These are phyloP conservation scores for Pantelozetes paolii DNA, from an alignment of 2,888 invertebrate genomes.

Conservation along the genomic window DNA sequence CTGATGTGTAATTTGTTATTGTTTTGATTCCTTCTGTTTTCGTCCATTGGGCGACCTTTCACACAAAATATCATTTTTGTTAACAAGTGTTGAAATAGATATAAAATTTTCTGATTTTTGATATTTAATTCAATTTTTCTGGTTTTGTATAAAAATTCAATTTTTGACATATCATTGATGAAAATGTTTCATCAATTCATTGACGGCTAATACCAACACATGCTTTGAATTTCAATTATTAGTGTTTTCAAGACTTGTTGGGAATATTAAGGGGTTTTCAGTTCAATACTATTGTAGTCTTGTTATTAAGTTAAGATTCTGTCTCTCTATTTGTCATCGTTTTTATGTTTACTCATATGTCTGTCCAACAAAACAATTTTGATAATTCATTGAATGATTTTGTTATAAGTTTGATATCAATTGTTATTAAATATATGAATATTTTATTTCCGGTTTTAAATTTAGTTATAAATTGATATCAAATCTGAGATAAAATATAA, in stretches of 20 bases:
- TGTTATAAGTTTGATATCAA: no score
- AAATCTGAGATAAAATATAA: no score
- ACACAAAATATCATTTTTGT: no score
- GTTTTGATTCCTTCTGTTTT: constrained; percentile 38
- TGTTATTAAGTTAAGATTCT: no score
- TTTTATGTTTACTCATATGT: no score
- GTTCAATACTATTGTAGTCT: no score
- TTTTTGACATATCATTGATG: neutral
- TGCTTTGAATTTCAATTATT: neutral
- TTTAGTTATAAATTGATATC: no score
- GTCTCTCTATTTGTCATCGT: no score
- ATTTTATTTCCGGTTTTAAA: no score
- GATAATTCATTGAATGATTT: neutral
- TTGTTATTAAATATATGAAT: no score
- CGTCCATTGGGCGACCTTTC: constrained; percentile 38
- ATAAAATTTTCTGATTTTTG: no score
- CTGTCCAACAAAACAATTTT: neutral
- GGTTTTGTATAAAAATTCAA: neutral
- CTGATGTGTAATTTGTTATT: constrained; percentile 32
- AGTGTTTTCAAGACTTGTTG: neutral
- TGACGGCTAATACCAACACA: neutral
- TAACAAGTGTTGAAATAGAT: no score
- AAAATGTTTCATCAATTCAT: neutral
- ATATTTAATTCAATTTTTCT: neutral
- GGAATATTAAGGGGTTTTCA: neutral